Evolutionary conservation across 2,888 invertebrate genomes (phyloP), one percentile per base, ranked within the genome.

Genomic region (Lottia scabra): DNA sequence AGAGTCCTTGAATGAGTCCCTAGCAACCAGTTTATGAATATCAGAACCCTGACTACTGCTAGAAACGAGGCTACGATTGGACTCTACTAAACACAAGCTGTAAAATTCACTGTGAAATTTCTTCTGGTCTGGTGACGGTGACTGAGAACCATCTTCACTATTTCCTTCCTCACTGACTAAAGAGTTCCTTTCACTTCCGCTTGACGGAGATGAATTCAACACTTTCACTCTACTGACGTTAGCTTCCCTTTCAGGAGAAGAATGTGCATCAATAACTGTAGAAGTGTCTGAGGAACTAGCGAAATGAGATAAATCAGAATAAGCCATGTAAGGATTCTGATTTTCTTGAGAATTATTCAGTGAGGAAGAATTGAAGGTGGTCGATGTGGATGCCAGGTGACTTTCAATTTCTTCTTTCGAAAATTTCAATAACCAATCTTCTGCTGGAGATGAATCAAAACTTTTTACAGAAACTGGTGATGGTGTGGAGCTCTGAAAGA

Each of bases 41-140:
- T 63, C 44, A n/a, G 38, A 38, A 30, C 63, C 71, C 26, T 67
- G 71, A 66, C 70, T 70, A 16, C 70, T 62, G 43, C 62, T 66
- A 38, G 79, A 77, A 44, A 75, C 64, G 45, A 79, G 66, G 71
- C 85, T 85, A 23, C 79, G 73, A 70, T 80, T 83, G 8, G 86
- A 87, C 19, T 80, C 85, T 13, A 84, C 81, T 44, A 80, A 78
- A 71, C 85, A 85, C n/a, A 87, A 77, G 70, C 86, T 87, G 78
- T 87, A 87, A 71, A 85, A 87, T 70, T 85, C 82, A 66, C 82
- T 83, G 65, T 83, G 80, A 75, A 87, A 87, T 48, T 78, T 77
- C 38, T 82, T 83, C 71, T 85, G 84, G 16, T 83, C 80, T n/a
- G 73, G 75, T n/a, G 63, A 67, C 15, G 72, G 68, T 13, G 72